Evolutionary conservation across 2,797 vertebrate species (phyloP), one percentile per base, ranked within the genome.

Genomic region (Emydoidea blandingii): DNA sequence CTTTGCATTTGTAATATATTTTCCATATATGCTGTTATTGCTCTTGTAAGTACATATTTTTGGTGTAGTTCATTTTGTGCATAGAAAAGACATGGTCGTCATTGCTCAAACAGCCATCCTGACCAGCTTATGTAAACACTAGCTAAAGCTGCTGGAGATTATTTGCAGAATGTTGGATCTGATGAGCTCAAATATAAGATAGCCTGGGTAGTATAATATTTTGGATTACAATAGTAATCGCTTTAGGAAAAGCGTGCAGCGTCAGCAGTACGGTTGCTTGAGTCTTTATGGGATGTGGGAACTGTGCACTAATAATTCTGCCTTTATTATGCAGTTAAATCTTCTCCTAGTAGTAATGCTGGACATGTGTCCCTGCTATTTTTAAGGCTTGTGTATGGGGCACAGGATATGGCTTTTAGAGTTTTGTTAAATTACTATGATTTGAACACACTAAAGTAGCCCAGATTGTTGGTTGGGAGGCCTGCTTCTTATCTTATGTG

Each of bases 181-280:
- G 98, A 98, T 99, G 98, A 98, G 98, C 98, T 98, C 98, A 98
- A 99, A 98, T 98, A 97, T 98, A 98, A 98, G 98, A 98, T 99
- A 98, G 97, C 98, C 98, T 96, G 97, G 98, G 95, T 98, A 96
- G 98, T 98, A 98, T 99, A 99, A 98, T 98, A 99, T 99, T 99
- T 99, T 98, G 98, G 99, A 99, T 99, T 99, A 99, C 98, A 98
- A 96, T 95, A 98, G 97, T 99, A 99, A 99, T 99, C 99, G 99
- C 99, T 99, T 99, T 99, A 99, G 98, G 98, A 98, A 98, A 98
- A 98, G 98, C 99, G 97, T 99, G 99, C 98, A 97, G 97, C 98
- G 98, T 99, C 99, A 99, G 99, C 99, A 98, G 94, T 98, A 97
- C 41, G 88, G 81, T 80, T 94, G 81, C 93, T 95, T 95, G 85